Evolutionary conservation across 2,113 vertebrate species (phyloP).

Genomic region (Peromyscus maniculatus): DNA sequence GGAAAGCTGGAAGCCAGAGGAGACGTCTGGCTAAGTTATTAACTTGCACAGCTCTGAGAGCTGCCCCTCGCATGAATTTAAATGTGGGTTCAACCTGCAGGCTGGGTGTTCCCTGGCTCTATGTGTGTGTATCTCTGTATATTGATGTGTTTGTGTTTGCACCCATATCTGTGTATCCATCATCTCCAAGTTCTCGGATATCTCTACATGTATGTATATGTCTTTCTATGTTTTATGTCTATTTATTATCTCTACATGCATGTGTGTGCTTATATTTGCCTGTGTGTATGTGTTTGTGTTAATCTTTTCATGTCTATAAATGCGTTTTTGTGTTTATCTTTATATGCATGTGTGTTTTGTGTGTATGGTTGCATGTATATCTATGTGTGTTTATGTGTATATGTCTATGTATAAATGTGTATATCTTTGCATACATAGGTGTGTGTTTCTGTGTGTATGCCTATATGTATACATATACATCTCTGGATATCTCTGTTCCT

Average conservation of each 20-base stretch:
- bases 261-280: not conserved
- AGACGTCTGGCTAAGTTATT: constrained; percentile 74
- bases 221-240: not conserved
- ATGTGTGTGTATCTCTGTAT: not conserved
- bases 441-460: not conserved
- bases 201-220: not conserved
- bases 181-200: not conserved
- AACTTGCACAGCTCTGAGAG: constrained; percentile 66
- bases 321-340: not conserved
- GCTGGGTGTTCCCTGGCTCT: not conserved
- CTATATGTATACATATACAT: not conserved
- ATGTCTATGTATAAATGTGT: not conserved
- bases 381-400: not conserved
- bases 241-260: not conserved
- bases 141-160: not conserved
- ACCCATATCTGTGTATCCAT: not conserved
- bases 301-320: not conserved
- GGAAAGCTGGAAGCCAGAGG: constrained; percentile 75
- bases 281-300: not conserved
- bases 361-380: not conserved
- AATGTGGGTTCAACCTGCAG: not conserved
- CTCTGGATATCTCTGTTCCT: not conserved
- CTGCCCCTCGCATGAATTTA: constrained; percentile 56
- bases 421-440: not conserved
- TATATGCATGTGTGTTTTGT: not conserved